Base-by-base conservation (phyloP, 2,113 vertebrate species). In the Petrocephalus microphthalmus region DNA sequence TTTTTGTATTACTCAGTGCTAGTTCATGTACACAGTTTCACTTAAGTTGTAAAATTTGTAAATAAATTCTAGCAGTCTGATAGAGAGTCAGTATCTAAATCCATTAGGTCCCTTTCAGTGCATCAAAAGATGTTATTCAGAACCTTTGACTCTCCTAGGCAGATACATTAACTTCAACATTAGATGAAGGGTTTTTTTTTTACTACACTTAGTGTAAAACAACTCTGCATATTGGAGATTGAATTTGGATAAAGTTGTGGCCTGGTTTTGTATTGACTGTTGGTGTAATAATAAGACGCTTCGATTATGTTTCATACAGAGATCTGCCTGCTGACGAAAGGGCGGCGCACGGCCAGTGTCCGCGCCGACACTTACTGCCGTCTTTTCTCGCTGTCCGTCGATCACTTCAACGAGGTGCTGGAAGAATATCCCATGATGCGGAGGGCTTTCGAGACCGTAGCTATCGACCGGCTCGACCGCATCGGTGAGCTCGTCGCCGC, bases 381-480 rank as follows among this genome's bases (percentile, higher is more conserved):
- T 88, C 96, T 99, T 74, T 99, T 99, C 92, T 99, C 98, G 0
- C 97, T 99, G 37, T 99, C 98, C 0, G 98, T 99, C 86, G 98
- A 99, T 93, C 98, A 99, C 92, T 99, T 99, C 94, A 99, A 99
- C 0, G 98, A 99, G 93, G 98, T 99, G 85, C 93, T 99, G 88
- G 98, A 99, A 88, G 98, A 99, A 91, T 99, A 99, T 89, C 98
- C 98, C 17, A 99, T 99, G 98, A 99, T 99, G 98, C 96, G 98
- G 67, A 96, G 98, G 33, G 98, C 98, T 88, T 99, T 99, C 22
- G 98, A 99, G 94, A 99, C 97, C 0, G 98, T 99, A n/a, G 98
- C 98, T 91, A 99, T 99, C 71, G 98, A 99, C 92, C 96, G 98
- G 83, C 93, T 99, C 89, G 98, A 99, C 94, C 97, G 98, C 91